Base-by-base conservation (phyloP, 1,140 invertebrate genomes). In the Maconellicoccus hirsutus region DNA sequence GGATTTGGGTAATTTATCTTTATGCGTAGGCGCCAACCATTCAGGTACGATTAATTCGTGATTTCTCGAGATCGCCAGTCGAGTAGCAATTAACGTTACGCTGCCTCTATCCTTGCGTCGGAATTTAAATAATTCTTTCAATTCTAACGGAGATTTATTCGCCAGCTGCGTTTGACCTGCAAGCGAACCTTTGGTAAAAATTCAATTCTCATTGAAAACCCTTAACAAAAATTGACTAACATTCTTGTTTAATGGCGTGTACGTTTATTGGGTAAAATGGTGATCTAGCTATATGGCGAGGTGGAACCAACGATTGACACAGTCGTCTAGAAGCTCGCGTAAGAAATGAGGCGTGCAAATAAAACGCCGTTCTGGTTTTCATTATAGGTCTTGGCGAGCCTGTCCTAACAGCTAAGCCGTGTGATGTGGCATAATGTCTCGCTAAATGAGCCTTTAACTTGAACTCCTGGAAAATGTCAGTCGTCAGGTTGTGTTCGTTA, bases 301-400 rank as follows among this genome's bases (percentile, higher is more conserved):
- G 89, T 73, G 89, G 86, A 73, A 96, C 85, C 74, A 95, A 86
- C 72, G 89, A 86, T 71, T 88, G 85, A 78, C 92, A 94, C 63
- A 96, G 82, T 70, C 90, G 83, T 59, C 95, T 85, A 23, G 94
- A 93, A 21, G 96, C 86, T 74, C 92, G 85, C 59, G 94, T 95
- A 75, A 94, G 82, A 38, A 91, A 87, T 74, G 93, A 94, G 2
- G 91, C 94, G 77, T 90, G 87, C 75, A 98, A 83, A 82, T 95
- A 97, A 82, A 97, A 97, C 26, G 94, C 94, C 73, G 94, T 94
- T 75, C 94, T 85, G 52, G 95, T 97, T 82, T 97, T 97, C 92
- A 97, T 95, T 0, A 97, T 91, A 23, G 94, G 94, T 39, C 93
- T 83, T 1, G 92, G 91, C 26, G 90, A 91, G 25, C 90, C 92